Percentiles rank a stretch among this genome's conserved stretches.
These are phyloP conservation scores for Drosophila novamexicana DNA, from an alignment of 1,140 invertebrate genomes.

Conservation along the genomic window DNA sequence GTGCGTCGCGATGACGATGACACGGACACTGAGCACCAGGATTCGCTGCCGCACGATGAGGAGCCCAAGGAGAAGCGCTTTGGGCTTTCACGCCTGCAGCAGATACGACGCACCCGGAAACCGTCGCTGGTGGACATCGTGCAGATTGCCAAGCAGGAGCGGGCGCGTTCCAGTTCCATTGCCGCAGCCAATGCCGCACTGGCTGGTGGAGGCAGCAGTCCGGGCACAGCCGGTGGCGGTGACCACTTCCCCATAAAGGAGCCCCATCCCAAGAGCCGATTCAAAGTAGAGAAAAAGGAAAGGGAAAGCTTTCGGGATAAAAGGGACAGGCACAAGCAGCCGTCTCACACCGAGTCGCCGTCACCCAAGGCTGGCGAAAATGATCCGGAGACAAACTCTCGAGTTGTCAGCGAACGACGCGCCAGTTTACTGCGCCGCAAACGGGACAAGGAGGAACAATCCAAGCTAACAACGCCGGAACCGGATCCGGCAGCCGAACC, in stretches of 20 bases:
- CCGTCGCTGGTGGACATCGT: constrained; percentile 81
- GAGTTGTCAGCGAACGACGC: constrained; percentile 76
- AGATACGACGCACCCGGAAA: constrained; percentile 77
- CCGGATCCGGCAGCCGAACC: constrained; percentile 12
- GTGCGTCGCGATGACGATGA: constrained; percentile 85
- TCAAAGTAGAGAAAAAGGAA: constrained; percentile 69
- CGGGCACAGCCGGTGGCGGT: constrained; percentile 12
- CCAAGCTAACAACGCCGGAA: constrained; percentile 31
- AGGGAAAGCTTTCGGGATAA: constrained; percentile 56
- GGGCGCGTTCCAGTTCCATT: constrained; percentile 66
- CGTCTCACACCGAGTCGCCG: constrained; percentile 35
- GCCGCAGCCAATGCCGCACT: constrained; percentile 38
- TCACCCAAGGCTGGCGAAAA: constrained; percentile 63
- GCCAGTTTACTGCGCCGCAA: constrained; percentile 68
- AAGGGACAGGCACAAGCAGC: constrained; percentile 58
- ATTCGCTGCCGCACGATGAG: constrained; percentile 87
- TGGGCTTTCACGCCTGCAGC: constrained; percentile 72
- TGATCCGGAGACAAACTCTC: constrained; percentile 77
- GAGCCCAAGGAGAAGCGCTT: constrained; percentile 72
- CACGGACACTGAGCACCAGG: constrained; percentile 88
- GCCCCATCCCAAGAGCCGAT: constrained; percentile 69
- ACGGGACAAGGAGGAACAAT: constrained; percentile 27
- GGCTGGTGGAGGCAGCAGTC: constrained; percentile 21
- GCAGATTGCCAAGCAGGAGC: constrained; percentile 79
- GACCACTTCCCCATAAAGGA: constrained; percentile 63